Conservation (phyloP, 2,113 vertebrate genomes). For the Petroica traversi region DNA sequence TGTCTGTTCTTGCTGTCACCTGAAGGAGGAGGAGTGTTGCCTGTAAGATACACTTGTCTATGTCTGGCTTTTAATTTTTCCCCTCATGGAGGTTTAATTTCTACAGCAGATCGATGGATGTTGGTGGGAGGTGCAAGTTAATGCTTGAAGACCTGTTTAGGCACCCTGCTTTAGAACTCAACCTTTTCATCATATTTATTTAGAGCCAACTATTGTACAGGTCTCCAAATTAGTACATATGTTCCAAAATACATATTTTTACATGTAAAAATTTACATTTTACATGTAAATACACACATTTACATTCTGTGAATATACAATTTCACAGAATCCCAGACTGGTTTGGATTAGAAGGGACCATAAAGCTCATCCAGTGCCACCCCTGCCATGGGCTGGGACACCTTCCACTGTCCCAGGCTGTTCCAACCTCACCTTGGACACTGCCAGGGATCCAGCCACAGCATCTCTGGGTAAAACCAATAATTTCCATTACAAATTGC, state of each 20-base stretch:
- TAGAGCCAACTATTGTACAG: neutral
- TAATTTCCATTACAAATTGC: neutral
- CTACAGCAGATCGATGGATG: neutral
- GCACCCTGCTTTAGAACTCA: neutral
- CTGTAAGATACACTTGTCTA: neutral
- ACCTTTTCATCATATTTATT: neutral
- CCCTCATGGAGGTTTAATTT: neutral
- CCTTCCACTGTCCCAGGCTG: accelerated
- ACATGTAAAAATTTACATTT: too few relatives aligned
- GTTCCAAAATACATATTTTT: neutral
- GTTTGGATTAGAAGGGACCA: neutral
- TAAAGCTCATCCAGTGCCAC: accelerated
- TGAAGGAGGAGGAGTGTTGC: neutral
- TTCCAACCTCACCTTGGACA: neutral
- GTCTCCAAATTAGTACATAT: neutral
- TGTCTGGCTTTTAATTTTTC: neutral
- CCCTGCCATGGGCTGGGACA: neutral
- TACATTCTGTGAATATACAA: too few relatives aligned
- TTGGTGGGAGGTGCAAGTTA: neutral
- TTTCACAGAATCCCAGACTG: neutral
- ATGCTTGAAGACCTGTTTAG: neutral
- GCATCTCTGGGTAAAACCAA: neutral
- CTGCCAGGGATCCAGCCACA: neutral
- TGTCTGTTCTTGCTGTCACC: neutral
- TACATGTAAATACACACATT: too few relatives aligned